phyloP scores from a whole-genome alignment of 2,113 vertebrate genomes.

The Paralichthys olivaceus region DNA sequence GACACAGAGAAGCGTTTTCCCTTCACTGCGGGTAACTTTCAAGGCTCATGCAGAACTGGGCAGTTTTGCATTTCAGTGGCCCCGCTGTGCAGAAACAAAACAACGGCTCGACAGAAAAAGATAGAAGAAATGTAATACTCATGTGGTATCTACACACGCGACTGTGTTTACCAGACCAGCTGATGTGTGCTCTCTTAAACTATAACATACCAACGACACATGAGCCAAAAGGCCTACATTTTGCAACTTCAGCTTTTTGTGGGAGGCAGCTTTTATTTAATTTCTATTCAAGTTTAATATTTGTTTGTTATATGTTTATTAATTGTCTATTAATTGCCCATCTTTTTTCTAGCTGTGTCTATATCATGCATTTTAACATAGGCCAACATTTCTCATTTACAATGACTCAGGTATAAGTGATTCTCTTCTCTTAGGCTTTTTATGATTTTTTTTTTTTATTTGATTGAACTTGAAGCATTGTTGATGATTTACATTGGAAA shows the following conservation, averaged over 20 bases:
- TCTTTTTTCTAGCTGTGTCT: no score
- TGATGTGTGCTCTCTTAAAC: neutral
- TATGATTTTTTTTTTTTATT: no score
- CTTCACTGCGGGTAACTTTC: neutral
- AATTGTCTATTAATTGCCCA: neutral
- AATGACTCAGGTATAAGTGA: neutral
- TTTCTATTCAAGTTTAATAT: neutral
- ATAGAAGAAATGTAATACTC: slow-evolving; percentile 16
- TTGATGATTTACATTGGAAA: no score
- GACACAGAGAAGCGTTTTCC: neutral
- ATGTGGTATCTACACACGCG: slow-evolving; percentile 27
- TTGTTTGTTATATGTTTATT: neutral
- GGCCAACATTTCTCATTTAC: neutral
- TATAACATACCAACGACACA: neutral
- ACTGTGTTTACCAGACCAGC: neutral
- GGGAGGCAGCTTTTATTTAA: neutral
- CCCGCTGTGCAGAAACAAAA: neutral
- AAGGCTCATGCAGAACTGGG: neutral
- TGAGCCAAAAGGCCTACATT: no score
- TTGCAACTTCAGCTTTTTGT: neutral
- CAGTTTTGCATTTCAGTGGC: neutral
- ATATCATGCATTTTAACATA: no score
- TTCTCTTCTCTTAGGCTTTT: neutral
- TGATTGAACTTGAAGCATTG: no score
- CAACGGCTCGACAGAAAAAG: neutral